Evolutionary conservation across 2,797 vertebrate species (phyloP), one percentile per base, ranked within the genome.

Genomic region (Premnoplex brunnescens): DNA sequence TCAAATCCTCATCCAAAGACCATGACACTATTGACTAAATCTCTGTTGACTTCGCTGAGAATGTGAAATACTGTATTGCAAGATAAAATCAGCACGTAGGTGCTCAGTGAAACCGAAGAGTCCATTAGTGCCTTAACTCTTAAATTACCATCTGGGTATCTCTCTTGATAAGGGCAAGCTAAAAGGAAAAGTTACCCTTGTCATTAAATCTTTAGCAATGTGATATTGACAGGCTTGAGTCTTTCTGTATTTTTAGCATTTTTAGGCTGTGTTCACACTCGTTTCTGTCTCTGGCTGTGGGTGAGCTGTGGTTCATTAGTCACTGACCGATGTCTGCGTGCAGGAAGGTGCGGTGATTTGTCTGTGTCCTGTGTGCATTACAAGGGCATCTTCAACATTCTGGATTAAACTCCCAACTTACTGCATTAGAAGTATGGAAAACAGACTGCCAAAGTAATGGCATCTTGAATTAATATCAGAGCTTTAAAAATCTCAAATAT

Each of bases 21-120:
- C 77, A 0, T 97, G 97, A 98, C 97, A 97, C 96, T 98, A 98
- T 98, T 97, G 98, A 98, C 98, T 98, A 97, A 98, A 98, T 98
- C 96, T 97, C 97, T 98, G 96, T 98, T 98, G 98, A 98, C 98
- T 98, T 98, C 98, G 98, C 99, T 99, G 98, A 99, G 98, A 97
- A 97, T 98, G 98, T 98, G 98, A 98, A 99, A 99, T 98, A 95
- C 97, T 95, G 98, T 98, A 99, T 98, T 97, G 95, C 90, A 63
- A 91, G 98, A 99, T 99, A 99, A 98, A 98, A 99, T 98, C 98
- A 97, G 92, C 97, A 96, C 80, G 75, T 85, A 91, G 96, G 71
- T 92, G 79, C 75, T 91, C 89, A 87, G 46, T 97, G 94, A 96
- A 97, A 97, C 97, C 73, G 68, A 97, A 96, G 97, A 97, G 91